Evolutionary conservation across 2,888 invertebrate genomes (phyloP).

Genomic region (Drosophila diplacantha): DNA sequence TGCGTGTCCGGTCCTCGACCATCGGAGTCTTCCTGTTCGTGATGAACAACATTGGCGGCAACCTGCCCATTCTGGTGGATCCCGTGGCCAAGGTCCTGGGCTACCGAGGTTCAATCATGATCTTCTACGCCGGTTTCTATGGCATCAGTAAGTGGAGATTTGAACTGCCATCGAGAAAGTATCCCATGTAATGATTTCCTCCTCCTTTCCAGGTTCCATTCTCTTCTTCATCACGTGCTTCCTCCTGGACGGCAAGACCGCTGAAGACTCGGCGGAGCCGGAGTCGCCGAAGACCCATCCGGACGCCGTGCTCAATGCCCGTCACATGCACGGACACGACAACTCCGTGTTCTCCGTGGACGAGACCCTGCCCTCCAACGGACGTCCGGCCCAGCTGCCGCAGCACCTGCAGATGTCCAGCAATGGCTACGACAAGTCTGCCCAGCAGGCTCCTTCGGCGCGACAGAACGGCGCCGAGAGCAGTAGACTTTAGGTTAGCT

Average conservation of each 20-base stretch:
- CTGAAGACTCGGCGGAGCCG: constrained; percentile 29
- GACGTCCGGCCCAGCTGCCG: constrained; percentile 71
- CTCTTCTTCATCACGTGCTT: constrained; percentile 89
- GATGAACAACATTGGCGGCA: constrained; percentile 95
- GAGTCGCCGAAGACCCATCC: constrained; percentile 52
- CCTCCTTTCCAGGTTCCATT: constrained; percentile 82
- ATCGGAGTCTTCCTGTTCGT: constrained; percentile 93
- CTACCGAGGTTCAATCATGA: constrained; percentile 89
- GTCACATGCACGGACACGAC: constrained; percentile 76
- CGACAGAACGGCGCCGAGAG: constrained; percentile 73
- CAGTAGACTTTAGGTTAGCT: constrained; percentile 72
- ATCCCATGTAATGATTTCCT: not conserved
- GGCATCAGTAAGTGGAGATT: constrained; percentile 82
- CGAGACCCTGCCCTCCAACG: constrained; percentile 70
- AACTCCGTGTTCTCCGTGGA: constrained; percentile 76
- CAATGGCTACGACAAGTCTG: constrained; percentile 67
- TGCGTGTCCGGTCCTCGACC: constrained; percentile 88
- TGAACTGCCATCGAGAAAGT: not conserved
- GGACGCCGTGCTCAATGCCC: constrained; percentile 59
- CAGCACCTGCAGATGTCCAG: constrained; percentile 69
- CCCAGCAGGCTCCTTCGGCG: constrained; percentile 51
- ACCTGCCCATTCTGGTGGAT: constrained; percentile 91
- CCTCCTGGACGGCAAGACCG: constrained; percentile 83
- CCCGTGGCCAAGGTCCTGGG: constrained; percentile 89
- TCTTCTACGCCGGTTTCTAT: constrained; percentile 93